Conservation (phyloP, 2,888 invertebrate species). For the Eupithecia exiguata region DNA sequence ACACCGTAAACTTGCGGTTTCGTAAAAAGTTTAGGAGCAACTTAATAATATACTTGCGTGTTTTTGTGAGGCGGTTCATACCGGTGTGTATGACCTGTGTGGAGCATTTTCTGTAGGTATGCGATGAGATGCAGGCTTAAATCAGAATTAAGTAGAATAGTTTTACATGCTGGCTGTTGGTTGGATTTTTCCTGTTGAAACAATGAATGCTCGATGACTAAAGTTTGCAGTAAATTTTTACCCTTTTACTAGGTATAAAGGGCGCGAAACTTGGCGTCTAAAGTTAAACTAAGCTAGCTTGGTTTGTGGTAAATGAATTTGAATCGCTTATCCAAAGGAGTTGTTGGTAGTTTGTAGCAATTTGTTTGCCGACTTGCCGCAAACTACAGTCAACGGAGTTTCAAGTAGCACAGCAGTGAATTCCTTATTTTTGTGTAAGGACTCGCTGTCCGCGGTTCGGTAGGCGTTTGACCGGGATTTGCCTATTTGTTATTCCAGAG, state of each 20-base stretch:
- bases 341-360: background rate
- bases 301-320: slow-evolving; percentile 24
- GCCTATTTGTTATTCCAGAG: background rate
- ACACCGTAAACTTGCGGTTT: slow-evolving; percentile 16
- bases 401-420: background rate
- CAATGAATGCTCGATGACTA: too few species aligned
- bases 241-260: background rate
- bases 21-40: slow-evolving; percentile 5
- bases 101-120: background rate
- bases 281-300: slow-evolving; percentile 6
- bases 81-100: background rate
- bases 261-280: background rate
- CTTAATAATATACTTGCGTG: background rate
- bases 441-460: background rate
- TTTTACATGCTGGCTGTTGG: background rate
- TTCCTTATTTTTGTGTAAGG: background rate
- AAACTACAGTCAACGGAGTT: slow-evolving; percentile 6
- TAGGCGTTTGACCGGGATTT: background rate
- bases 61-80: background rate
- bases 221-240: background rate
- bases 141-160: background rate
- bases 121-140: background rate
- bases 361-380: slow-evolving; percentile 1
- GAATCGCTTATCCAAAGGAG: slow-evolving; percentile 24
- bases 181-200: background rate